phyloP scores from a whole-genome alignment of 1,140 invertebrate genomes.

The Panonychus citri region DNA sequence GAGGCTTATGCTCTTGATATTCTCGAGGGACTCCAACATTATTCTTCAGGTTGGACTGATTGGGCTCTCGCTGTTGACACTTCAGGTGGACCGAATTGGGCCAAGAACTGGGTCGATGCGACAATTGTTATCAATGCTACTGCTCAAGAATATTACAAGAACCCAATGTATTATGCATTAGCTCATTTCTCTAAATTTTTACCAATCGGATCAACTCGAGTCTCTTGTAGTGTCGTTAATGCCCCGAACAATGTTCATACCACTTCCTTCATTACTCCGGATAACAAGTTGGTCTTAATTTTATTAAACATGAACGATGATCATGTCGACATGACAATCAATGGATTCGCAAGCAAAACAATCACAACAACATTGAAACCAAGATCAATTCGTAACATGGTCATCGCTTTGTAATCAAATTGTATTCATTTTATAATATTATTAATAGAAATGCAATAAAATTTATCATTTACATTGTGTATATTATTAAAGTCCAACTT shows the following conservation, averaged over 20 bases:
- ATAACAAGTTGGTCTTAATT: not conserved
- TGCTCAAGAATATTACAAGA: slow-evolving; percentile 25
- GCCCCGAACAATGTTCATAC: not conserved
- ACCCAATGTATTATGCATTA: slow-evolving; percentile 21
- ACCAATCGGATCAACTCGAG: not conserved
- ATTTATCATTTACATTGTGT: too few species aligned
- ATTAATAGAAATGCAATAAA: too few species aligned
- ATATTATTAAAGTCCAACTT: too few species aligned
- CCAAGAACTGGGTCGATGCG: slow-evolving; percentile 9
- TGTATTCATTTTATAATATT: too few species aligned
- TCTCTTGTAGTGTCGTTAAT: not conserved
- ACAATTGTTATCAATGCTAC: slow-evolving; percentile 24
- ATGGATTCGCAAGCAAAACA: not conserved
- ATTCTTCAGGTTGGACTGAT: not conserved
- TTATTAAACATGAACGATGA: not conserved
- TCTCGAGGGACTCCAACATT: slow-evolving; percentile 14
- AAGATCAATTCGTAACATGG: not conserved
- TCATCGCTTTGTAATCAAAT: too few species aligned
- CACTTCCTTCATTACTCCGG: not conserved
- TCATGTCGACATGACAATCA: not conserved
- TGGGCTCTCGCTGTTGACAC: not conserved
- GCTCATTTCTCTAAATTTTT: slow-evolving; percentile 7
- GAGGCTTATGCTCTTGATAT: slow-evolving; percentile 10
- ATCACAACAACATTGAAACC: not conserved
- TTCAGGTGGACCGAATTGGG: not conserved